These are phyloP conservation scores for Gallinago stenura DNA, from an alignment of 2,797 vertebrate species.

Conservation along the genomic window DNA sequence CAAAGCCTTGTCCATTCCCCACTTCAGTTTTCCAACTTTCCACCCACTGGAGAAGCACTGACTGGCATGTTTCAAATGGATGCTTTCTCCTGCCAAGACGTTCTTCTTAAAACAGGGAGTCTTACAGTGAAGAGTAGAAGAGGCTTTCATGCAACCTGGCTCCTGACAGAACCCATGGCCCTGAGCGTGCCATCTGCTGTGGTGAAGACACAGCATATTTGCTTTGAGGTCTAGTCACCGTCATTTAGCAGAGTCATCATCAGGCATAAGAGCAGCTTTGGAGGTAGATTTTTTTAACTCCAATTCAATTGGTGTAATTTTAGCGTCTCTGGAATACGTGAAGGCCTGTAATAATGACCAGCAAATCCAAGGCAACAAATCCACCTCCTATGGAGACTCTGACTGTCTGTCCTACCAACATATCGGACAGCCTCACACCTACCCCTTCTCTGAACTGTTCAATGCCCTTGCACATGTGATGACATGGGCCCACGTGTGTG, in stretches of 20 bases:
- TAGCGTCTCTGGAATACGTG: neutral
- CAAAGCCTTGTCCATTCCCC: neutral
- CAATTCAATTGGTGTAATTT: neutral
- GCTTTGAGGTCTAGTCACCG: neutral
- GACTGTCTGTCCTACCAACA: neutral
- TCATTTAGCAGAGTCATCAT: neutral
- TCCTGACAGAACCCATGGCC: neutral
- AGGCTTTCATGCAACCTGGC: neutral
- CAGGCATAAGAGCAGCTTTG: neutral
- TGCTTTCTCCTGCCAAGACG: neutral
- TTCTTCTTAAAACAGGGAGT: neutral
- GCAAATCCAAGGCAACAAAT: neutral
- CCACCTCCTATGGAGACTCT: neutral
- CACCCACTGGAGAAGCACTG: neutral
- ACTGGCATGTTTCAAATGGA: neutral
- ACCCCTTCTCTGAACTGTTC: neutral
- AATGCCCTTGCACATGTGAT: neutral
- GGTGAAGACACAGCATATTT: neutral
- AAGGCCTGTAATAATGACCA: neutral
- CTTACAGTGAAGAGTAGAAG: neutral
- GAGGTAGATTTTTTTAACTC: neutral
- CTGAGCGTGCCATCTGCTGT: rapidly evolving
- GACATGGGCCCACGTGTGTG: neutral
- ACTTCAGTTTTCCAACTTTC: neutral
- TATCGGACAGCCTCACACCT: neutral